Base-by-base conservation (phyloP, 2,888 invertebrate genomes). In the Stegana nigrithorax region DNA sequence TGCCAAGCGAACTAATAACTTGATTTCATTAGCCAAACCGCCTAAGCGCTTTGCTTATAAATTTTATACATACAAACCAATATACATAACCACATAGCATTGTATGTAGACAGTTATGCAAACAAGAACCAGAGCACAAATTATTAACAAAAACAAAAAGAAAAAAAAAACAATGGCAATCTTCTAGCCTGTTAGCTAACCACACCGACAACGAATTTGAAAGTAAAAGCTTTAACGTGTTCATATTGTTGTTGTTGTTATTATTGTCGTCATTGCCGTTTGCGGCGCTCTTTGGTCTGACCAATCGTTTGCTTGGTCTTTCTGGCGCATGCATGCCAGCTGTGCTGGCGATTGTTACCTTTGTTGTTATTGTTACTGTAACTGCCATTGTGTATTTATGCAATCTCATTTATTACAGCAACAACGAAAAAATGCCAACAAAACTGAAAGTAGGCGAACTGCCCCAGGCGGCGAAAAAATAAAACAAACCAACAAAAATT, bases 211-310 rank as follows among this genome's bases (percentile, higher is more conserved):
- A 44, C 17, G 17, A 36, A 59, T 50, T 76, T 73, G 77, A 76
- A 76, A 76, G 79, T 78, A 76, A 75, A 78, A 78, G 78, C 74
- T 76, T 45, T 51, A 14, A 17, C 8, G 17, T 17, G 25, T 21
- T 21, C 25, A 4, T 5, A 12, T 47, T 47, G 23, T 5, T 47
- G 14, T 39, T 39, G 39, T 39, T 39, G 39, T 12, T 39, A n/a
- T 12, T 39, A 39, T n/a, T 47, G 45, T n/a, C n/a, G n/a, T n/a
- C n/a, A n/a, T n/a, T n/a, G n/a, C n/a, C n/a, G n/a, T n/a, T n/a
- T n/a, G n/a, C n/a, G n/a, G n/a, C n/a, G n/a, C 23, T 47, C 45
- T 47, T 23, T 23, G 19, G 45, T 47, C 17, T 17, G 44, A n/a
- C 36, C 36, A 14, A 2, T 26, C 6, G 27, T n/a, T 21, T n/a